phyloP scores from a whole-genome alignment of 2,113 vertebrate genomes.

The Papio anubis region DNA sequence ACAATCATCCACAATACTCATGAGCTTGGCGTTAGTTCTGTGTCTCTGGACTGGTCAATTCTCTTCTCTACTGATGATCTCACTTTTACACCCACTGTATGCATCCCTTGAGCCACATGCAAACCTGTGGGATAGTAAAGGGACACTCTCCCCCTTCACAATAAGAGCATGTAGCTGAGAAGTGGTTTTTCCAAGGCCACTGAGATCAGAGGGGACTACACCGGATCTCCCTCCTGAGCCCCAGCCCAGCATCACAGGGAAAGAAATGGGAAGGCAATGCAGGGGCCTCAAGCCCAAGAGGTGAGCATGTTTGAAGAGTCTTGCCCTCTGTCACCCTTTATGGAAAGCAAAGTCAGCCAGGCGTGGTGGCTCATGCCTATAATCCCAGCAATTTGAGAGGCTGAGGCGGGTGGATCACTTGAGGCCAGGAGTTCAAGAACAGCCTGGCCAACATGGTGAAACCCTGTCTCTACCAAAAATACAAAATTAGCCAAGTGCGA shows the following conservation, averaged over 20 bases:
- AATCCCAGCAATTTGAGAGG: neutral
- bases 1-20: rapidly evolving
- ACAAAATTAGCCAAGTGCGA: neutral
- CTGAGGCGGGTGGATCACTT: neutral
- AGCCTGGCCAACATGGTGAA: neutral
- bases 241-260: neutral
- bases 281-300: neutral
- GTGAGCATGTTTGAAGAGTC: neutral
- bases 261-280: neutral
- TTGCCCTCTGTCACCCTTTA: neutral
- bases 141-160: rapidly evolving
- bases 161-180: neutral
- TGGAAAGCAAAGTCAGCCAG: neutral
- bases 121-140: neutral
- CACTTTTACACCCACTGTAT: neutral
- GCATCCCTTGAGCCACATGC: rapidly evolving
- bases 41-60: neutral
- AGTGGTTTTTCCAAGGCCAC: no score
- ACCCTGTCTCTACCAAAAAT: neutral
- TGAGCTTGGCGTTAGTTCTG: rapidly evolving
- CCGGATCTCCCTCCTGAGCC: neutral
- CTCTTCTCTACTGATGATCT: neutral
- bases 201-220: neutral
- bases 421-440: neutral
- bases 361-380: neutral